Evolutionary conservation across 1,140 invertebrate species (phyloP), one percentile per base, ranked within the genome.

Genomic region (Drosophila parvula): DNA sequence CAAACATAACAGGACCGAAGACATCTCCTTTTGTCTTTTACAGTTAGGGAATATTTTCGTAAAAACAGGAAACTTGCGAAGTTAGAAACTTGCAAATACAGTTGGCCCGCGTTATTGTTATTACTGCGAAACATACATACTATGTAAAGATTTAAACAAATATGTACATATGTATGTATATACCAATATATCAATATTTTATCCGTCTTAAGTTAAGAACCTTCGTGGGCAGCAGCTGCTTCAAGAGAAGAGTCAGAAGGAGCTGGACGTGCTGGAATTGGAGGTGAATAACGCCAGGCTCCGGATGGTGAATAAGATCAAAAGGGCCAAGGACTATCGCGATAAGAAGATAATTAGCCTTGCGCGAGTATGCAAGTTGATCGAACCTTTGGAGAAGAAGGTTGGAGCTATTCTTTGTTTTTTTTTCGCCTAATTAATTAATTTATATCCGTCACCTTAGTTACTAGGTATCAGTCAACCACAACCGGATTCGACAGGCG

Each of bases 341-440:
- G 60, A 65, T 4, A 16, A 6, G 30, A 60, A 45, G 30, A 32
- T 65, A 4, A 10, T 65, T 9, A 5, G 11, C 12, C 11, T 61
- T 3, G 28, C 60, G 10, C 7, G 32, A 58, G 16, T 6, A 2
- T n/a, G n/a, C 6, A 60, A 60, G 32, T 11, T 27, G 5, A 56
- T 56, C 6, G 7, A 9, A 3, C 12, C 1, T 2, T 50, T 18
- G 30, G 34, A 43, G 53, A 2, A 4, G n/a, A 27, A 41, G 14
- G 22, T 56, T 4, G 34, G 27, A 1, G 1, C 6, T 3, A 5
- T 36, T 12, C 5, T 12, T 4, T 32, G n/a, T n/a, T n/a, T n/a
- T n/a, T n/a, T n/a, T n/a, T 34, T 11, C 7, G 9, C 16, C 7
- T 10, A 11, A 40, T 38, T 38, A 14, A 22, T 5, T 1, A 22